Evolutionary conservation across 2,888 invertebrate genomes (phyloP).

Genomic region (Thereva nobilitata): DNA sequence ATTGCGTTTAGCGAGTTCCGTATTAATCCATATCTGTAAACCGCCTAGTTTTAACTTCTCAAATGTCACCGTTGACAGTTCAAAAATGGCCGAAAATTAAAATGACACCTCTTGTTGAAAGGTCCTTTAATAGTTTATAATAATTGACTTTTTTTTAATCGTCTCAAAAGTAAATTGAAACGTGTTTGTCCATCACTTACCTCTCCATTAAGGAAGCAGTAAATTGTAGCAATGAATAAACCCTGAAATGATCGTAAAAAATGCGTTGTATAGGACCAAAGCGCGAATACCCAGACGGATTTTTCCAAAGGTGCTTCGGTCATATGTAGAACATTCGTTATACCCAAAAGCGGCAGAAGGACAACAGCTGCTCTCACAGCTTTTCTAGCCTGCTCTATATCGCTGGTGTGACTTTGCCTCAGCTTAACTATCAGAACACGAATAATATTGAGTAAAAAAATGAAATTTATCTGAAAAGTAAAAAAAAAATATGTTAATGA

Average conservation of each 20-base stretch:
- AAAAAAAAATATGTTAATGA: slow-evolving; percentile 7
- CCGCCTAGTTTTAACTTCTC: too few relatives aligned
- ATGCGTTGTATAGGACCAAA: slow-evolving; percentile 80
- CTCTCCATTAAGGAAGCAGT: slow-evolving; percentile 84
- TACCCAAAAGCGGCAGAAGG: slow-evolving; percentile 77
- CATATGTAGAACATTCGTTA: slow-evolving; percentile 77
- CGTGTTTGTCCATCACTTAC: slow-evolving; percentile 61
- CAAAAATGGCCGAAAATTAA: too few relatives aligned
- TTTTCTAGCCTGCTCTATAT: slow-evolving; percentile 77
- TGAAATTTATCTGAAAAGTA: slow-evolving; percentile 70
- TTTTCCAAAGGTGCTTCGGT: slow-evolving; percentile 69
- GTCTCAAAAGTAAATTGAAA: too few relatives aligned
- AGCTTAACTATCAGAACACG: slow-evolving; percentile 77
- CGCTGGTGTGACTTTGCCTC: slow-evolving; percentile 71
- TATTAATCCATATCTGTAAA: too few relatives aligned
- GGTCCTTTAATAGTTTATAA: too few relatives aligned
- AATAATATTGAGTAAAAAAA: slow-evolving; percentile 79
- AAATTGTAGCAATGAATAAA: slow-evolving; percentile 76
- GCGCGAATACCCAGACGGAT: slow-evolving; percentile 70
- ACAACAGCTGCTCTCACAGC: slow-evolving; percentile 79
- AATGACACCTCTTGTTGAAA: too few relatives aligned
- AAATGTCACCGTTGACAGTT: too few relatives aligned
- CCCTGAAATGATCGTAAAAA: slow-evolving; percentile 85
- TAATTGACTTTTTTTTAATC: too few relatives aligned
- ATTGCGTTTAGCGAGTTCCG: too few relatives aligned